These are phyloP conservation scores for Diadophis punctatus DNA, from an alignment of 2,113 vertebrate genomes.

Conservation along the genomic window DNA sequence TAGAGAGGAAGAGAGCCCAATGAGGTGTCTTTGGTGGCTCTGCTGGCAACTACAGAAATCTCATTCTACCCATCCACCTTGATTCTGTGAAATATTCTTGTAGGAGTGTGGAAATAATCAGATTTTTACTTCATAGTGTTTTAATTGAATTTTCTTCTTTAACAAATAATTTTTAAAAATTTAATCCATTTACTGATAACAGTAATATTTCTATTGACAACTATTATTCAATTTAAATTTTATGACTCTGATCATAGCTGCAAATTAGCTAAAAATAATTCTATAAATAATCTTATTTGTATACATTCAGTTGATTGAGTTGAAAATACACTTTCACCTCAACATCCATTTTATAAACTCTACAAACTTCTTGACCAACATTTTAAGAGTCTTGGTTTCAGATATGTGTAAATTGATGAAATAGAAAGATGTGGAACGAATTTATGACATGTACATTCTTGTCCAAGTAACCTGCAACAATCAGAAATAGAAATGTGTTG, in stretches of 20 bases:
- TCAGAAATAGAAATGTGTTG: background rate
- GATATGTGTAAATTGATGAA: constrained; percentile 11
- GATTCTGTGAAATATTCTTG: too few relatives aligned
- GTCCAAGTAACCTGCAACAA: background rate
- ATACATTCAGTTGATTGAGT: background rate
- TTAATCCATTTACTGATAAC: background rate
- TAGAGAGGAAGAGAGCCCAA: background rate
- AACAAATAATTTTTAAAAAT: background rate
- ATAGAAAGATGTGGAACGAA: background rate
- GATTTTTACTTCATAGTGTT: background rate
- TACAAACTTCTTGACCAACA: background rate
- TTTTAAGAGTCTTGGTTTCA: constrained; percentile 15
- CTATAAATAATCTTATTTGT: background rate
- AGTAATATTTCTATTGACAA: background rate
- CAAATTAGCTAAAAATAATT: background rate
- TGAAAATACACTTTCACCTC: background rate
- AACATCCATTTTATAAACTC: background rate
- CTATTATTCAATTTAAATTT: background rate
- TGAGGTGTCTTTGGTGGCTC: background rate
- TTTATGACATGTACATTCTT: constrained; percentile 6
- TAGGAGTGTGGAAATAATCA: background rate
- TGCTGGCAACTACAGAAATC: background rate
- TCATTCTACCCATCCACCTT: background rate
- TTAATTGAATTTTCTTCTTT: background rate
- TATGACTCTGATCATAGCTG: background rate